A percentile compares a stretch with the other conserved stretches of the same genome.
These are phyloP conservation scores for Epinotia bilunana DNA, from an alignment of 2,888 invertebrate species.

Conservation along the genomic window DNA sequence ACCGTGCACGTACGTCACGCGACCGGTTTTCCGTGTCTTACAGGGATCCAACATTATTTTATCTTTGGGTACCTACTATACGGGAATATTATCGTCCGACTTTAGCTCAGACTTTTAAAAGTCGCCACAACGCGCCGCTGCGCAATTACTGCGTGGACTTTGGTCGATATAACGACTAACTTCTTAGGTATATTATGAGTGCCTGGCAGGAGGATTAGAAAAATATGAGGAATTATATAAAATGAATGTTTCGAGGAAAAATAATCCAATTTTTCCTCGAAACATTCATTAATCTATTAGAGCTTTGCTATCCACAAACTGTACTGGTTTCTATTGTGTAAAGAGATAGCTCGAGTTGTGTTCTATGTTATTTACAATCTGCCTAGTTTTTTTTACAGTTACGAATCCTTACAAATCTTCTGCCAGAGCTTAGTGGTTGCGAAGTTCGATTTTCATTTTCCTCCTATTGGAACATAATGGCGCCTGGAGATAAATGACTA, in stretches of 20 bases:
- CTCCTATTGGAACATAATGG: constrained; percentile 23
- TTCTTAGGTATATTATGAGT: no score
- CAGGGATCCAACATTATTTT: no score
- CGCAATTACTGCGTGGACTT: neutral
- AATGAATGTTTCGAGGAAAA: neutral
- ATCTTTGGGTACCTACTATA: no score
- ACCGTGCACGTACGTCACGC: no score
- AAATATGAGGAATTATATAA: no score
- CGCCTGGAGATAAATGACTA: constrained; percentile 15
- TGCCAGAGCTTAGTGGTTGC: neutral
- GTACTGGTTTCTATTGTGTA: constrained; percentile 10
- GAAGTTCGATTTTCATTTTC: constrained; percentile 23
- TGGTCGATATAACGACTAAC: neutral
- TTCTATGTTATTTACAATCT: constrained; percentile 1
- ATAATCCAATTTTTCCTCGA: constrained; percentile 1
- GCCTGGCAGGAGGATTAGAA: no score
- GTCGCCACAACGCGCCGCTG: neutral
- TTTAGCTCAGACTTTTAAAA: neutral
- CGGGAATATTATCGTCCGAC: neutral
- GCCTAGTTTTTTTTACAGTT: neutral
- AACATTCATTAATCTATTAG: constrained; percentile 26
- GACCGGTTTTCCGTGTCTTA: no score
- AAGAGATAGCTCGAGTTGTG: neutral
- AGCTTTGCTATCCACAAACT: constrained; percentile 7
- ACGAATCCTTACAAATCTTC: neutral